Conservation (phyloP, 1,140 invertebrate genomes). For the Odontomachus brunneus region DNA sequence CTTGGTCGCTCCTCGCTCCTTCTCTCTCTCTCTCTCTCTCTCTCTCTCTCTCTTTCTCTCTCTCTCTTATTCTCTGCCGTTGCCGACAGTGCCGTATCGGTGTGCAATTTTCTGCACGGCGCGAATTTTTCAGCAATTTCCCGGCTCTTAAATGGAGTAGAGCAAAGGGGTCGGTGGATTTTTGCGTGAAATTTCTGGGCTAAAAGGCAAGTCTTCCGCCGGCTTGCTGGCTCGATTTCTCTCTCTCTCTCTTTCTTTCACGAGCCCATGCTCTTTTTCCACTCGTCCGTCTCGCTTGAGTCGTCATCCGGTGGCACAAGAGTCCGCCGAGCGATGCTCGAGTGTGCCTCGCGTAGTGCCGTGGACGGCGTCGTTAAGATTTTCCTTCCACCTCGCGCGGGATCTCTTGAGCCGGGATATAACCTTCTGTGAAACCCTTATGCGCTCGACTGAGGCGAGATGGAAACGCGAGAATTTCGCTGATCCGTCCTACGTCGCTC, state of each 20-base stretch:
- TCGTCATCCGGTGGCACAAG: constrained; percentile 28
- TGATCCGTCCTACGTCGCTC: constrained; percentile 2
- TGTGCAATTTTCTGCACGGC: constrained; percentile 1
- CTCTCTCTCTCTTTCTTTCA: neutral
- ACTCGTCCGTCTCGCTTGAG: constrained; percentile 23
- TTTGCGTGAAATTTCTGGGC: constrained; percentile 13
- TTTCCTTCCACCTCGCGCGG: constrained; percentile 10
- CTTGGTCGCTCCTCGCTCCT: constrained; percentile 24
- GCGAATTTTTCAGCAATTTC: neutral
- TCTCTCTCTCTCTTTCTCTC: constrained; percentile 55
- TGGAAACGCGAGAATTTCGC: constrained; percentile 11
- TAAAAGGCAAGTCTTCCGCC: neutral
- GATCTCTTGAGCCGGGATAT: neutral
- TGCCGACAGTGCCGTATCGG: constrained; percentile 35
- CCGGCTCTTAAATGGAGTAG: neutral
- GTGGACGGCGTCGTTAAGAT: constrained; percentile 38
- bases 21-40: constrained; percentile 21
- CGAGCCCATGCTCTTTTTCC: neutral
- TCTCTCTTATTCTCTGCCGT: neutral
- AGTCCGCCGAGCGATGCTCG: constrained; percentile 8
- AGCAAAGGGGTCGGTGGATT: neutral
- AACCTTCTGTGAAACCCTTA: neutral
- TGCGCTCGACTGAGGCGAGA: neutral
- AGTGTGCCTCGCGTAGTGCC: constrained; percentile 1
- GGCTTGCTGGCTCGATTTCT: too few relatives aligned